Conservation (phyloP, 2,797 vertebrate genomes). For the Oreochromis mossambicus region DNA sequence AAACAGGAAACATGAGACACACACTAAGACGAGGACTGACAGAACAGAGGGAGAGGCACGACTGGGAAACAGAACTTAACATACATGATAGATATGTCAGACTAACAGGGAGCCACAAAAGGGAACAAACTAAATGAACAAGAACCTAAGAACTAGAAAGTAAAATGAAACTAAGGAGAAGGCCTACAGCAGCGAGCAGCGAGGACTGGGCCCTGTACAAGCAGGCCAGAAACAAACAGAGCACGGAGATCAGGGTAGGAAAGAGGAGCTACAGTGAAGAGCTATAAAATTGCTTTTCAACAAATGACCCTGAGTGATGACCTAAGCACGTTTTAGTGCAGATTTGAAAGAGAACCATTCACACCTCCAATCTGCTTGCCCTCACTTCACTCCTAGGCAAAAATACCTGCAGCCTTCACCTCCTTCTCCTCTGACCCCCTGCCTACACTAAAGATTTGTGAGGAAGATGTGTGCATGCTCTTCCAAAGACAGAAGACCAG, state of each 20-base stretch:
- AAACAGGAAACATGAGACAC: neutral
- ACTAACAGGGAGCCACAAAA: neutral
- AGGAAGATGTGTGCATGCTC: too few species aligned
- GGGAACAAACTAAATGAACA: neutral
- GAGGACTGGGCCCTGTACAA: fast-evolving
- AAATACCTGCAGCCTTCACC: neutral
- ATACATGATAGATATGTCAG: neutral
- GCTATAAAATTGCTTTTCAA: neutral
- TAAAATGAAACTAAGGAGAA: neutral
- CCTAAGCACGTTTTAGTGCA: neutral
- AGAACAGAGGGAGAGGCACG: neutral
- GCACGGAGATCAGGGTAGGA: neutral
- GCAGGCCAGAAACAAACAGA: neutral
- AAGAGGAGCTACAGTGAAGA: neutral
- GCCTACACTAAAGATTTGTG: too few species aligned
- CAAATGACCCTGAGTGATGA: neutral
- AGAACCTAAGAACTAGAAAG: neutral
- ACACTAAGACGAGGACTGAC: neutral
- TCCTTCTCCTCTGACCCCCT: too few species aligned
- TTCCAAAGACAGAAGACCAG: too few species aligned
- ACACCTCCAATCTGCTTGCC: neutral
- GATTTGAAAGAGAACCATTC: neutral
- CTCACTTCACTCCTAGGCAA: neutral
- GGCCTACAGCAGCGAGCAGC: neutral
- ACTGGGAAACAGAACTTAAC: neutral